phyloP scores from a whole-genome alignment of 2,888 invertebrate genomes.

The Philopedon plagiatum region DNA sequence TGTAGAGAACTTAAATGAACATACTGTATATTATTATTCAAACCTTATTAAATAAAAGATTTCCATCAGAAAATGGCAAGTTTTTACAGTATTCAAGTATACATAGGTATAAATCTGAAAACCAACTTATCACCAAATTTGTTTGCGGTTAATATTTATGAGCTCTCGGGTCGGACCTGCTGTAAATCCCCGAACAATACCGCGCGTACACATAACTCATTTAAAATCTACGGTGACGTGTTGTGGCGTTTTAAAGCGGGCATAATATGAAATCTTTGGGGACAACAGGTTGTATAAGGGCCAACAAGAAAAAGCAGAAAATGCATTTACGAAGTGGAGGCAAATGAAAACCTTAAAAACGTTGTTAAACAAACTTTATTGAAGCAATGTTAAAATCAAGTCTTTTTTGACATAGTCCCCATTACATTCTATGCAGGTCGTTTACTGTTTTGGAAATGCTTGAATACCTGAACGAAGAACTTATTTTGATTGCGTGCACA shows the following conservation, averaged over 20 bases:
- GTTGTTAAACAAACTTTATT: no score
- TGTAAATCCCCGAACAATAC: conserved; percentile 35
- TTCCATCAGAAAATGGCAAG: background rate
- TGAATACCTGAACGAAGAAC: no score
- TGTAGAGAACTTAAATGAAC: no score
- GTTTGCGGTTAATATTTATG: conserved; percentile 37
- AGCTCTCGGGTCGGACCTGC: conserved; percentile 21
- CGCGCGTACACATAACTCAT: conserved; percentile 13
- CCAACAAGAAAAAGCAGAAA: background rate
- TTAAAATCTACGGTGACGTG: conserved; percentile 8
- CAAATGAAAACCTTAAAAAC: no score
- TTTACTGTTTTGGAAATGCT: no score
- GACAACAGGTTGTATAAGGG: background rate
- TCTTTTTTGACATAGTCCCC: no score
- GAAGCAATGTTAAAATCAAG: no score
- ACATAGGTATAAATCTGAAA: conserved; percentile 21
- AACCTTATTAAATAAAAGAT: background rate
- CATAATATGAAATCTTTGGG: background rate
- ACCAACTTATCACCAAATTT: conserved; percentile 30
- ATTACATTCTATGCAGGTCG: no score
- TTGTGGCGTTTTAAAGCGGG: background rate
- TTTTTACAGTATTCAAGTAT: background rate
- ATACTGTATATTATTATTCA: background rate
- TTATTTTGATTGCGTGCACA: no score
- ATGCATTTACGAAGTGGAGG: background rate